Evolutionary conservation across 2,113 vertebrate genomes (phyloP), one percentile per base, ranked within the genome.

Genomic region (Nanorana parkeri): DNA sequence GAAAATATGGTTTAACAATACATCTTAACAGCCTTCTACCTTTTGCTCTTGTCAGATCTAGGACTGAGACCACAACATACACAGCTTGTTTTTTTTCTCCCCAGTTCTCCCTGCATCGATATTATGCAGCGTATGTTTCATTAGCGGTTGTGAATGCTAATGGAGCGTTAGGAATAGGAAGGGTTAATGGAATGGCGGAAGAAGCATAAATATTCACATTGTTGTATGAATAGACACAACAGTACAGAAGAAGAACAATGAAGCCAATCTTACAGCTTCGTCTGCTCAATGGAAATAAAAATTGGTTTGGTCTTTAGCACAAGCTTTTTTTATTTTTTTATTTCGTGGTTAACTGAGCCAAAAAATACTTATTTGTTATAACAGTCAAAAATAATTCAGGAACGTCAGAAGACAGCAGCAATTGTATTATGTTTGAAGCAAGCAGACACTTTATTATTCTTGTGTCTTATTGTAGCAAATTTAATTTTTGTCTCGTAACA

Each of bases 401-500:
- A 41, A 20, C 51, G 60, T 74, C 47, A 74, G 26, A 36, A 66
- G 68, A 81, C 78, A 55, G 24, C 56, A 81, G 56, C 60, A 72
- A 74, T 81, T 55, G 60, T 66, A 74, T 66, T 74, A 56, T 74
- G 69, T 81, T 41, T 72, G 29, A 16, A 55, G 24, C 47, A 73
- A 73, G 71, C 65, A 74, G 69, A 20, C 66, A 66, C 51, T 81
- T 72, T 73, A 81, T 81, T 81, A 81, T 73, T 56, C 61, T 66
- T 24, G 51, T 74, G 69, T 74, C 36, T 56, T 74, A 19, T 81
- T 81, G 69, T 41, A 52, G 69, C 47, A 81, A 74, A 81, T 74
- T 73, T 41, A 72, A 74, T 81, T 81, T 73, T 81, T 74, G 47
- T 66, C 69, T 73, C 24, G 79, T 73, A 74, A 81, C 78, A 74